These are phyloP conservation scores for Macrobrachium rosenbergii DNA, from an alignment of 1,140 invertebrate genomes.

Conservation along the genomic window DNA sequence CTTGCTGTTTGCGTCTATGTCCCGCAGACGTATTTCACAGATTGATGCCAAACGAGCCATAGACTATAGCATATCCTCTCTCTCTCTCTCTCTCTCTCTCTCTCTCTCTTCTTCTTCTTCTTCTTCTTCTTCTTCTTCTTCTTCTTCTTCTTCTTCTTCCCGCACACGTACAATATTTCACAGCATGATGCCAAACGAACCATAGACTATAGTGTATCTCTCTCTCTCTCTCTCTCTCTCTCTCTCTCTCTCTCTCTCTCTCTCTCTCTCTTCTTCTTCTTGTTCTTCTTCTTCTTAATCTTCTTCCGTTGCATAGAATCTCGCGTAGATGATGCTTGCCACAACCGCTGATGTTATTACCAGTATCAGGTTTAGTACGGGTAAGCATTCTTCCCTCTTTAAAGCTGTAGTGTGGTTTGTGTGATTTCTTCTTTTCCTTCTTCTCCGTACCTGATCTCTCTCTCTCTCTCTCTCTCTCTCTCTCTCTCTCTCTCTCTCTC, in stretches of 20 bases:
- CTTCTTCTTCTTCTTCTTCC: not conserved
- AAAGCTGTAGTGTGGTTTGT: not conserved
- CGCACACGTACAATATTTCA: not conserved
- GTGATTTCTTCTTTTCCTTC: not conserved
- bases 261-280: not conserved
- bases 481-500: slow-evolving; percentile 13
- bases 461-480: slow-evolving; percentile 20
- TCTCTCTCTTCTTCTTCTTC: not conserved
- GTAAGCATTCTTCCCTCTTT: not conserved
- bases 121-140: not conserved
- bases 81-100: not conserved
- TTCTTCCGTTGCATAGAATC: not conserved
- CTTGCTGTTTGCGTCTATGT: no score
- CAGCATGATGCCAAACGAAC: not conserved
- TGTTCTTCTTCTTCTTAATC: not conserved
- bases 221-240: slow-evolving; percentile 20
- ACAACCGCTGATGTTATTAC: not conserved
- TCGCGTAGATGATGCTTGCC: not conserved
- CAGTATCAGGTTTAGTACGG: not conserved
- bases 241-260: not conserved
- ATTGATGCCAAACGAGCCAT: no score
- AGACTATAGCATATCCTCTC: not conserved
- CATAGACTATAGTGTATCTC: not conserved
- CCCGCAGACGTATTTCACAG: no score
- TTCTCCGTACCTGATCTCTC: not conserved